Percentiles rank a stretch among this genome's conserved stretches.
Evolutionary conservation across 2,797 vertebrate genomes (phyloP).

Genomic region (Ctenopoma kingsleyae): DNA sequence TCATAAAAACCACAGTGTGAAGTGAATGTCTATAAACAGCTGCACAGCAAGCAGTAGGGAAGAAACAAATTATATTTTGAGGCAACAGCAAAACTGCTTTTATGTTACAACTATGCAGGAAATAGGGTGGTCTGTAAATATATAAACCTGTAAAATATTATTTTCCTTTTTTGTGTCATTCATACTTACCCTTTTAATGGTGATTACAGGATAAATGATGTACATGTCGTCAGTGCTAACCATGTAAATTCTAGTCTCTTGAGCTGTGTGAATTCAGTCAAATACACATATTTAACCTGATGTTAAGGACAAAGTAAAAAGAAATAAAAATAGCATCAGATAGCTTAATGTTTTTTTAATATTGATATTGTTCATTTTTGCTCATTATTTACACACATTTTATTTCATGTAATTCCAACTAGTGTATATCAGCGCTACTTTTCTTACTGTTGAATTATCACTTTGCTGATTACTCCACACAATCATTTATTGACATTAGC

Average conservation of each 20-base stretch:
- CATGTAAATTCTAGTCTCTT: no score
- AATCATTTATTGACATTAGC: slow-evolving; percentile 26
- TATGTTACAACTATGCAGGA: neutral
- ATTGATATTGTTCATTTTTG: no score
- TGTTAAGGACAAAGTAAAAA: neutral
- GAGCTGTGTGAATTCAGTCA: no score
- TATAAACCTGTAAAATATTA: no score
- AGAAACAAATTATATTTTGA: slow-evolving; percentile 21
- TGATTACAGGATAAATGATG: no score
- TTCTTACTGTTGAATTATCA: slow-evolving; percentile 37
- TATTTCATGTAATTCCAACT: neutral
- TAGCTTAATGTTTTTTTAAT: no score
- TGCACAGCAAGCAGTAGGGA: neutral
- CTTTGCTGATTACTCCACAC: slow-evolving; percentile 31
- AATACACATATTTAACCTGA: neutral
- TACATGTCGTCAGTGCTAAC: no score
- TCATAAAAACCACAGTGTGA: slow-evolving; percentile 13
- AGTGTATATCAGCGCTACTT: slow-evolving; percentile 24
- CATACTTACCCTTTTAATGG: no score
- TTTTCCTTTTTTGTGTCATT: neutral
- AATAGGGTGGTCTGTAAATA: no score
- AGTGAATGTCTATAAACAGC: slow-evolving; percentile 31
- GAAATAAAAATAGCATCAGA: neutral
- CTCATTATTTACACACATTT: no score
- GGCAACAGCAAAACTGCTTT: slow-evolving; percentile 30